Evolutionary conservation across 35 echinoderm and acorn worm genomes (phyloP).

Genomic region (Chiridota heheva): DNA sequence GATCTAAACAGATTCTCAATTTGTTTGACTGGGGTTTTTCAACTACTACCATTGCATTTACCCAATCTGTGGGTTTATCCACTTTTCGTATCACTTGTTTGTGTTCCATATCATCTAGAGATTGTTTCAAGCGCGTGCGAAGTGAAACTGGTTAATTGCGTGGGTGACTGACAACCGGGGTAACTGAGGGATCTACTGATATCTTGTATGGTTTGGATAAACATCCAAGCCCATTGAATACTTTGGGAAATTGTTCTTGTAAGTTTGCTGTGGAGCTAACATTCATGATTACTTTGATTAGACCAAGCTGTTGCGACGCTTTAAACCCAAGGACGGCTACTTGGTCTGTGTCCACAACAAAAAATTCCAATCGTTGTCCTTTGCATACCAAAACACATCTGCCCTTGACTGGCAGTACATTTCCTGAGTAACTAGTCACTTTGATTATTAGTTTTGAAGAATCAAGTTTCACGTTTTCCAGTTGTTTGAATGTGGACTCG

Average conservation of each 20-base stretch:
- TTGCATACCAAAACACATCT: conserved; percentile 14
- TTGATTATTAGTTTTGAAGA: background rate
- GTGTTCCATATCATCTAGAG: conserved; percentile 16
- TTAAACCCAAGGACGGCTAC: background rate
- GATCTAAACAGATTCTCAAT: conserved; percentile 57
- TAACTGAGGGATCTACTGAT: conserved; percentile 2
- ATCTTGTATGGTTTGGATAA: conserved; percentile 22
- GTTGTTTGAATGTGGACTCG: conserved; percentile 2
- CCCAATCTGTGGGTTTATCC: conserved; percentile 13
- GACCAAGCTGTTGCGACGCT: background rate
- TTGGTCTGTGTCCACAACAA: conserved; percentile 16
- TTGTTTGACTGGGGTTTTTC: conserved; percentile 25
- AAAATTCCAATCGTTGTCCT: background rate
- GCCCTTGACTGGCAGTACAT: conserved; percentile 10
- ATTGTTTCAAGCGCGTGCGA: background rate
- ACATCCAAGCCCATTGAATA: conserved; percentile 26
- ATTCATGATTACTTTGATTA: conserved; percentile 23
- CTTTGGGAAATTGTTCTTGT: background rate
- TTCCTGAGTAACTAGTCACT: conserved; percentile 31
- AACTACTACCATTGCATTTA: conserved; percentile 23
- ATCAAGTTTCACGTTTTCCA: background rate
- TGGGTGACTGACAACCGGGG: conserved; percentile 15
- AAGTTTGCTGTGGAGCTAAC: background rate
- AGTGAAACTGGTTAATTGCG: conserved; percentile 15
- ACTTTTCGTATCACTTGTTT: background rate